phyloP scores from a whole-genome alignment of 2,113 vertebrate genomes.

The Uropsilus gracilis region DNA sequence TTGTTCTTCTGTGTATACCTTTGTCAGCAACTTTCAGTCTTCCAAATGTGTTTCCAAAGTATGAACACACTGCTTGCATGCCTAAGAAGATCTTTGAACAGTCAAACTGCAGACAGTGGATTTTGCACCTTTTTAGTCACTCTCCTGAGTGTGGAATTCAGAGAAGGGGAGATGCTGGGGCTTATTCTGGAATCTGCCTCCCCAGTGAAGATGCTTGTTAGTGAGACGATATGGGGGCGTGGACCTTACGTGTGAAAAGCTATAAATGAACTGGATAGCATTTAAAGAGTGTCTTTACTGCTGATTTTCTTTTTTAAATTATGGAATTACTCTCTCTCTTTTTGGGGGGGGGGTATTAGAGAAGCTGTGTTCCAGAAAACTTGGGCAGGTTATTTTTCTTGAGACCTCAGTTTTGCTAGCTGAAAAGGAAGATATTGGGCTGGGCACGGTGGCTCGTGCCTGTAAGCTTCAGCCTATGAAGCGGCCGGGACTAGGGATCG shows the following conservation, averaged over 20 bases:
- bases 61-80: conserved; percentile 30
- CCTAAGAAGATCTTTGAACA: conserved; percentile 62
- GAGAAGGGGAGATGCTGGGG: not conserved
- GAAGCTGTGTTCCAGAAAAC: not conserved
- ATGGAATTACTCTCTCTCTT: too few relatives aligned
- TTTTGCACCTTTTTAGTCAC: conserved; percentile 57
- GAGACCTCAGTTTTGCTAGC: not conserved
- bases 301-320: conserved; percentile 4
- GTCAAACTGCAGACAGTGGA: conserved; percentile 34
- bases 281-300: not conserved
- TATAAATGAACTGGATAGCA: not conserved
- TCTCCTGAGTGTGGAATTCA: conserved; percentile 44
- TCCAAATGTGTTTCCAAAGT: conserved; percentile 62
- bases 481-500: too few relatives aligned
- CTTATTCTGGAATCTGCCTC: not conserved
- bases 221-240: not conserved
- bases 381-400: not conserved
- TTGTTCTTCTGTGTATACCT: conserved; percentile 58
- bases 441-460: too few relatives aligned
- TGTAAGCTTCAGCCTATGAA: too few relatives aligned
- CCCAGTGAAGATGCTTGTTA: not conserved
- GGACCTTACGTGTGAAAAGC: not conserved
- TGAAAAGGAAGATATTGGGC: conserved; percentile 23
- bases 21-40: conserved; percentile 77
- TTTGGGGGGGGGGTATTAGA: too few relatives aligned